Percentiles rank a stretch among this genome's conserved stretches.
These are phyloP conservation scores for Drosophila robusta DNA, from an alignment of 2,888 invertebrate species.

Conservation along the genomic window DNA sequence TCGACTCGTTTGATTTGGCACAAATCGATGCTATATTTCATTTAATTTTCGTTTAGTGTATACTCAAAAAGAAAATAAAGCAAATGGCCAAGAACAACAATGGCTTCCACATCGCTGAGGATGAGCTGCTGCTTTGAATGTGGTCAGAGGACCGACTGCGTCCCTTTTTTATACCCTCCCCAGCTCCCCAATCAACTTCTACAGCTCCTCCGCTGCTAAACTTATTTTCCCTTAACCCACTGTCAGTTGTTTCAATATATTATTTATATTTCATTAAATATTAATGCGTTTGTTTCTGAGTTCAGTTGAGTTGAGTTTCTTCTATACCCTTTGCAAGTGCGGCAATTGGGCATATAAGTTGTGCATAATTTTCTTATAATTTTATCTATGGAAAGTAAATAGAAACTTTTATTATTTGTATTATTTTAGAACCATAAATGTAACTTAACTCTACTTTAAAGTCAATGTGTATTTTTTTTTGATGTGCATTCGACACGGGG, in stretches of 20 bases:
- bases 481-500: not conserved
- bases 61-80: slow-evolving; percentile 21
- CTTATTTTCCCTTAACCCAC: slow-evolving; percentile 33
- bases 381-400: not conserved
- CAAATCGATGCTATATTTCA: slow-evolving; percentile 27
- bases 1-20: not conserved
- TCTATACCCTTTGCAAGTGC: slow-evolving; percentile 16
- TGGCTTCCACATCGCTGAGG: slow-evolving; percentile 38
- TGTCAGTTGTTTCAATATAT: slow-evolving; percentile 55
- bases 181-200: not conserved
- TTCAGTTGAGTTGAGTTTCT: slow-evolving; percentile 37
- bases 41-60: slow-evolving; percentile 33
- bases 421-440: too few species aligned
- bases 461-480: not conserved
- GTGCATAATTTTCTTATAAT: not conserved
- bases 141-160: slow-evolving; percentile 33
- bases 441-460: too few species aligned
- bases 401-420: not conserved
- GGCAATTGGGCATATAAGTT: not conserved
- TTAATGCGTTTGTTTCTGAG: slow-evolving; percentile 62
- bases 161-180: slow-evolving; percentile 14
- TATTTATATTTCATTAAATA: slow-evolving; percentile 76
- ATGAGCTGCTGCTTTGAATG: slow-evolving; percentile 32
- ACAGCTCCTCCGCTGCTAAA: not conserved
- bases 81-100: slow-evolving; percentile 39